Evolutionary conservation across 2,797 vertebrate genomes (phyloP).

Genomic region (Clarias laeviceps): DNA sequence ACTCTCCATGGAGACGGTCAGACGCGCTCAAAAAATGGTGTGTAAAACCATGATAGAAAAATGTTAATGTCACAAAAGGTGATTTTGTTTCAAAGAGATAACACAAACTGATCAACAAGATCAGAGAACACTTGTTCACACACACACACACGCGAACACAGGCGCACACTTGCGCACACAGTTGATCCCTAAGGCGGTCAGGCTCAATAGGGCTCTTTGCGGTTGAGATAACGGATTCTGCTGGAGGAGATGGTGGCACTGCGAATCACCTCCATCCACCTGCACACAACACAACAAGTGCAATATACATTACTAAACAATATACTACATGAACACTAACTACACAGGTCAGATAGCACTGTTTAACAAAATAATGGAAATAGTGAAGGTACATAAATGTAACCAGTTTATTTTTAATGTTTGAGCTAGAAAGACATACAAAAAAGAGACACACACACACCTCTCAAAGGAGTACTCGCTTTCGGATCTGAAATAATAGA

Average conservation of each 20-base stretch:
- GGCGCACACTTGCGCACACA: constrained; percentile 16
- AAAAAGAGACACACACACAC: constrained; percentile 62
- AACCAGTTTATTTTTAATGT: too few species aligned
- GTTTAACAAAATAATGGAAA: too few species aligned
- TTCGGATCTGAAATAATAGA: constrained; percentile 98
- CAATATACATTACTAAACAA: not conserved
- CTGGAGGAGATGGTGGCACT: constrained; percentile 88
- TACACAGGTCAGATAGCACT: not conserved
- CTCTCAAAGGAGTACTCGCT: constrained; percentile 96
- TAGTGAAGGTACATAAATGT: too few species aligned
- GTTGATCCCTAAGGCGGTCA: constrained; percentile 43
- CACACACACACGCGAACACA: not conserved
- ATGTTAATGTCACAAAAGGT: constrained; percentile 48
- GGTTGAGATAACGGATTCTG: constrained; percentile 78
- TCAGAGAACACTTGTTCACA: constrained; percentile 19
- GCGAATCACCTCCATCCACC: constrained; percentile 99
- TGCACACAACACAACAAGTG: constrained; percentile 57
- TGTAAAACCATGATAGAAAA: constrained; percentile 48
- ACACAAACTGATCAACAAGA: constrained; percentile 47
- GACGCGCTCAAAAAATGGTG: constrained; percentile 62
- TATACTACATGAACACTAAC: not conserved
- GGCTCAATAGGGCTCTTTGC: constrained; percentile 87
- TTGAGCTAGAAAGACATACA: not conserved
- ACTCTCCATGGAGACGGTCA: constrained; percentile 69
- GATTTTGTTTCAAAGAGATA: constrained; percentile 40